These are phyloP conservation scores for Argyra leucocephala DNA, from an alignment of 2,888 invertebrate genomes.

Conservation along the genomic window DNA sequence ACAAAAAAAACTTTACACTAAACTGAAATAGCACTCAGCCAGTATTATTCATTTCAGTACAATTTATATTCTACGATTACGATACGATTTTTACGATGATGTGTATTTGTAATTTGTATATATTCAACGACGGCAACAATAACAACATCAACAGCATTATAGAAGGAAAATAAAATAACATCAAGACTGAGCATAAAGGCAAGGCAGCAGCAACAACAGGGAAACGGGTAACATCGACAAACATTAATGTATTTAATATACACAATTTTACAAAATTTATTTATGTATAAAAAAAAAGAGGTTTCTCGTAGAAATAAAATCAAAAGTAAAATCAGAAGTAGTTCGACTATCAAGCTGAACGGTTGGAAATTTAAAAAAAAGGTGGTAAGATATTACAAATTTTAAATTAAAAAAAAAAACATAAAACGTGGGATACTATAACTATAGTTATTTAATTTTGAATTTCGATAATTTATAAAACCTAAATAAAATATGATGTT, in stretches of 20 bases:
- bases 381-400: neutral
- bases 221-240: neutral
- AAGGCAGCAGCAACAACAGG: neutral
- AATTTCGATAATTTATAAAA: neutral
- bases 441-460: neutral
- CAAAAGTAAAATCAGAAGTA: conserved; percentile 8
- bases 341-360: conserved; percentile 1
- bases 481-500: neutral
- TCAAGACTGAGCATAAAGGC: neutral
- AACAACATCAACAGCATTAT: neutral
- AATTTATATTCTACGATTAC: neutral
- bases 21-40: neutral
- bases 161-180: neutral
- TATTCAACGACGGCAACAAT: neutral
- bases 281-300: neutral
- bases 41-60: too few species aligned
- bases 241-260: neutral
- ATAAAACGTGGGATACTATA: neutral
- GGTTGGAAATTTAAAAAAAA: conserved; percentile 1
- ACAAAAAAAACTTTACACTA: neutral
- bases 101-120: neutral
- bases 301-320: conserved; percentile 8
- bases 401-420: neutral
- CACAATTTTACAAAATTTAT: neutral
- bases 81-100: conserved; percentile 3